Evolutionary conservation across 2,113 vertebrate species (phyloP).

Genomic region (Nothobranchius furzeri): DNA sequence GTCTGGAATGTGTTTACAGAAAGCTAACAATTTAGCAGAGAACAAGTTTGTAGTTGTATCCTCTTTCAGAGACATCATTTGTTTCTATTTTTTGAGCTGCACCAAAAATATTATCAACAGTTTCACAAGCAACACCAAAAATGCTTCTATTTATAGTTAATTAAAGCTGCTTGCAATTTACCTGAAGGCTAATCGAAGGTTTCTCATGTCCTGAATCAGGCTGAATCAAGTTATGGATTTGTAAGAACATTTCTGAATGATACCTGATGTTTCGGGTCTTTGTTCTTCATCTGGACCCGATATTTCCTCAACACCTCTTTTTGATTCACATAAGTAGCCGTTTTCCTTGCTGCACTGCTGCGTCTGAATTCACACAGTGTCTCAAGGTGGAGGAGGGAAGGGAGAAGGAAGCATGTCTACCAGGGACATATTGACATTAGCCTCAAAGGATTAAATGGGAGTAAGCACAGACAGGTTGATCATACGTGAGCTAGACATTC

Average conservation of each 20-base stretch:
- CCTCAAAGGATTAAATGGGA: slow-evolving; percentile 60
- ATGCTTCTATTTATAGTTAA: too few species aligned
- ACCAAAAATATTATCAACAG: too few species aligned
- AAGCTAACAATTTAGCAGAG: too few species aligned
- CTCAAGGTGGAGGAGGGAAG: slow-evolving; percentile 74
- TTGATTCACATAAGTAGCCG: slow-evolving; percentile 47
- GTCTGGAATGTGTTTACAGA: too few species aligned
- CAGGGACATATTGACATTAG: slow-evolving; percentile 66
- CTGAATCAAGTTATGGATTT: background rate
- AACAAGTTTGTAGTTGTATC: too few species aligned
- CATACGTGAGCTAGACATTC: slow-evolving; percentile 57
- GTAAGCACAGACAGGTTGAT: slow-evolving; percentile 51
- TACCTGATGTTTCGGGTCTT: slow-evolving; percentile 4
- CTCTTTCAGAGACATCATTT: too few species aligned
- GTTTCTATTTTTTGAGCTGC: too few species aligned
- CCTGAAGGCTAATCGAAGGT: background rate
- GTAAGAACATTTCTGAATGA: slow-evolving; percentile 4
- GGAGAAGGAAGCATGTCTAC: slow-evolving; percentile 48
- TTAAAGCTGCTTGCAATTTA: background rate
- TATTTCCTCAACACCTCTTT: slow-evolving; percentile 33
- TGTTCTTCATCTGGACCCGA: slow-evolving; percentile 15
- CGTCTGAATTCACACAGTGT: slow-evolving; percentile 66
- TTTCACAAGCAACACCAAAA: too few species aligned
- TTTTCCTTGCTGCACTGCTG: slow-evolving; percentile 50
- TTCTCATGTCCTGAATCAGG: background rate